phyloP scores from a whole-genome alignment of 2,113 vertebrate species.

The Scortum barcoo region DNA sequence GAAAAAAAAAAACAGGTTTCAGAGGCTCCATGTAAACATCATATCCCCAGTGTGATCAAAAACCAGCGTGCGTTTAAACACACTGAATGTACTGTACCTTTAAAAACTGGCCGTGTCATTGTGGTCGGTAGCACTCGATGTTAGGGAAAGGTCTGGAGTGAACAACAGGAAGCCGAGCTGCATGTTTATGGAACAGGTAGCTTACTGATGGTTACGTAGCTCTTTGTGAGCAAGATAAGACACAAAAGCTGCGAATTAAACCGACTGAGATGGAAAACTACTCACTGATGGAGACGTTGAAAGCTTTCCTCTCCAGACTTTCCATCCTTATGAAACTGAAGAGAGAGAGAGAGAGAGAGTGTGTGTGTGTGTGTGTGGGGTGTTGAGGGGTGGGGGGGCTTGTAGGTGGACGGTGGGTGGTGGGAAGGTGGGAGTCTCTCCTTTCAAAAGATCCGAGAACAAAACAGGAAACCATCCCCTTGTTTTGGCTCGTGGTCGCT shows the following conservation, averaged over 20 bases:
- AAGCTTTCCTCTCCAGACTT: constrained; percentile 58
- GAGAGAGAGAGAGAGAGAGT: too few species aligned
- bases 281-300: constrained; percentile 42
- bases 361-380: not conserved
- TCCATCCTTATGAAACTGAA: constrained; percentile 49
- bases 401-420: constrained; percentile 9
- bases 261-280: constrained; percentile 68
- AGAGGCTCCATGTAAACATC: too few species aligned
- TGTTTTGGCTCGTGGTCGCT: constrained; percentile 76
- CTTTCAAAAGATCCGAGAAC: constrained; percentile 73
- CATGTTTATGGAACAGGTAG: constrained; percentile 60
- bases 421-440: constrained; percentile 62
- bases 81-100: constrained; percentile 5
- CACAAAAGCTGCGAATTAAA: constrained; percentile 51
- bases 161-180: constrained; percentile 62
- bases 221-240: constrained; percentile 43
- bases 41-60: too few species aligned
- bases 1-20: too few species aligned
- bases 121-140: constrained; percentile 25
- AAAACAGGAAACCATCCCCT: constrained; percentile 80
- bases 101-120: not conserved
- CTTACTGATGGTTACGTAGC: not conserved
- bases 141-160: constrained; percentile 28
- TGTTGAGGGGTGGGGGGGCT: not conserved
- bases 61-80: too few species aligned